These are phyloP conservation scores for Cottus gobio DNA, from an alignment of 2,113 vertebrate species.

Conservation along the genomic window DNA sequence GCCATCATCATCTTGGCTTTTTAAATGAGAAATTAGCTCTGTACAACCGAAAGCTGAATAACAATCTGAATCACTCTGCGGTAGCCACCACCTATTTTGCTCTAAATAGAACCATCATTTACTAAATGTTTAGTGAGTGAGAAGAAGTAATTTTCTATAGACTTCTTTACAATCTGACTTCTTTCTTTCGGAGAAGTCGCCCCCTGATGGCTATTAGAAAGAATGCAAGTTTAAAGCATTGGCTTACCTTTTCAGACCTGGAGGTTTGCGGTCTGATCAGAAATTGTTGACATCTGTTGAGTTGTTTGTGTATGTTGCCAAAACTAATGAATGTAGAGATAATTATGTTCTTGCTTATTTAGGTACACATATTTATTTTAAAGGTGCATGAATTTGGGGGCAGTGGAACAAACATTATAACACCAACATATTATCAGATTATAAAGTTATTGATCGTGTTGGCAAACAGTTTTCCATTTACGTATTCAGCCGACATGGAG, in stretches of 20 bases:
- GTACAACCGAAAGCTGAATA: not conserved
- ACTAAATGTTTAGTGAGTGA: not conserved
- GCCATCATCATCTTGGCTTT: not conserved
- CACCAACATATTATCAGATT: not conserved
- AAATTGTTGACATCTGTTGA: not conserved
- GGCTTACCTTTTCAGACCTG: too few relatives aligned
- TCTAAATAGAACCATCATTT: not conserved
- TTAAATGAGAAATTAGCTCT: not conserved
- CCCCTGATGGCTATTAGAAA: too few relatives aligned
- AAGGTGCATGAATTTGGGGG: too few relatives aligned
- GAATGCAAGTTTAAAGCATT: too few relatives aligned
- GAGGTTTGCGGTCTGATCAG: too few relatives aligned
- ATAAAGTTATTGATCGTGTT: not conserved
- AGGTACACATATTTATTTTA: too few relatives aligned
- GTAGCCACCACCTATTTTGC: not conserved
- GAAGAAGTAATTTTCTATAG: too few relatives aligned
- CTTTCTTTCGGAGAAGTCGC: too few relatives aligned
- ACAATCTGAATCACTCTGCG: not conserved
- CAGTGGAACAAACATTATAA: too few relatives aligned
- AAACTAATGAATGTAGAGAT: too few relatives aligned
- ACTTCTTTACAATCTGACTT: too few relatives aligned
- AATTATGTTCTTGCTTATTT: too few relatives aligned
- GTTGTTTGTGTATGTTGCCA: not conserved
- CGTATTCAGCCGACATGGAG: not conserved
- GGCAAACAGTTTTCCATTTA: not conserved